Evolutionary conservation across 92 coral and sea anemone species (phyloP).

Genomic region (Phenganax marumi): DNA sequence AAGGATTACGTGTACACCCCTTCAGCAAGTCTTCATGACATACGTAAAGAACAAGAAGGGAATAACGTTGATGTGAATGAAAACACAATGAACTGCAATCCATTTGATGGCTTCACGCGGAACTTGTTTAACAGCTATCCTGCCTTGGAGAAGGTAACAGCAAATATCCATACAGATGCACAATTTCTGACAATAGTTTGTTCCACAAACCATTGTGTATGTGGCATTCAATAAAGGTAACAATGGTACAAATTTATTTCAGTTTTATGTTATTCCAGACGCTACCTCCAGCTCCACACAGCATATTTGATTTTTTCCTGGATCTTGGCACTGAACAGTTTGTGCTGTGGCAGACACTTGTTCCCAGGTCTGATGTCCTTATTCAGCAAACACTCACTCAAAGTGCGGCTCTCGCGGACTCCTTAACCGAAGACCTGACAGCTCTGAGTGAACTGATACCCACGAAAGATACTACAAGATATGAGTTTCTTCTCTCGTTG

Average conservation of each 20-base stretch:
- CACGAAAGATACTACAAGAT: slow-evolving; percentile 84
- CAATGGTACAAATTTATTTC: too few relatives aligned
- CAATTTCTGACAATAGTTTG: too few relatives aligned
- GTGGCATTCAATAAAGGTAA: too few relatives aligned
- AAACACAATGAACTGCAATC: slow-evolving; percentile 37
- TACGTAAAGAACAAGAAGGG: neutral
- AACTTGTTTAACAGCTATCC: slow-evolving; percentile 65
- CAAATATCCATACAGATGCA: too few relatives aligned
- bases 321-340: slow-evolving; percentile 89
- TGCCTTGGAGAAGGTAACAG: slow-evolving; percentile 33
- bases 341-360: slow-evolving; percentile 75
- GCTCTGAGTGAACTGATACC: slow-evolving; percentile 75
- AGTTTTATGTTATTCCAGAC: too few relatives aligned
- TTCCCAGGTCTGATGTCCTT: slow-evolving; percentile 76
- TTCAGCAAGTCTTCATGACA: slow-evolving; percentile 14
- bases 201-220: too few relatives aligned
- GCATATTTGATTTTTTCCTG: slow-evolving; percentile 77
- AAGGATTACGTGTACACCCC: neutral
- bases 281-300: slow-evolving; percentile 70
- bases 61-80: slow-evolving; percentile 2
- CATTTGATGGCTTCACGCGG: slow-evolving; percentile 72
- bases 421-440: slow-evolving; percentile 63
- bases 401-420: slow-evolving; percentile 72
- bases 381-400: slow-evolving; percentile 86
- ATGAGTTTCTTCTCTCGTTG: slow-evolving; percentile 73